Percentiles rank a stretch among this genome's conserved stretches.
Conservation (phyloP, 2,113 vertebrate species). For the Lethenteron reissneri region DNA sequence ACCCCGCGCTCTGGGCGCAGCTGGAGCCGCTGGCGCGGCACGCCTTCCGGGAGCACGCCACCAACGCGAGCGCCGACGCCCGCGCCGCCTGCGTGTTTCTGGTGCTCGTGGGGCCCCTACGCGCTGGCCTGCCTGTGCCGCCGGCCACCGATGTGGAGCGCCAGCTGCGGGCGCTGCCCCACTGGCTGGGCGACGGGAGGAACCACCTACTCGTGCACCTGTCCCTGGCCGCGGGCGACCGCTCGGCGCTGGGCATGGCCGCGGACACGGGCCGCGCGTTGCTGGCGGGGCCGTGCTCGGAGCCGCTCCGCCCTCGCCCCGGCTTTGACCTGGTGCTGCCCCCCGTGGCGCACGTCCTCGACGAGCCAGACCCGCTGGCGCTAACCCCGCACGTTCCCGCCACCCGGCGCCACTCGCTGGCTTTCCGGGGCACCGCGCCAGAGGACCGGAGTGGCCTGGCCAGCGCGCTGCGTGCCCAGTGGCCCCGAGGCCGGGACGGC, state of each 20-base stretch:
- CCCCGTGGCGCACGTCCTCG: slow-evolving; percentile 71
- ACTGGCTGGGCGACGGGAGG: slow-evolving; percentile 81
- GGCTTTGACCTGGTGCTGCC: slow-evolving; percentile 78
- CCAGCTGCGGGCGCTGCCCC: slow-evolving; percentile 56
- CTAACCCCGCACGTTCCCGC: slow-evolving; percentile 85
- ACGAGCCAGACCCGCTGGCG: slow-evolving; percentile 84
- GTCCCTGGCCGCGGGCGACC: slow-evolving; percentile 48
- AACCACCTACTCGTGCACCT: slow-evolving; percentile 78
- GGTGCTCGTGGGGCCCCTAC: no score
- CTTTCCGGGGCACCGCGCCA: slow-evolving; percentile 23
- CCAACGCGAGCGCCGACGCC: no score
- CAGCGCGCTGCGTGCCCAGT: no score
- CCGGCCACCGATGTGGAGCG: slow-evolving; percentile 51
- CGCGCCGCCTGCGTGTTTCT: no score
- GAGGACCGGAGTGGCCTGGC: no score
- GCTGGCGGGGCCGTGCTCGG: slow-evolving; percentile 75
- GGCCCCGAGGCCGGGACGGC: neutral
- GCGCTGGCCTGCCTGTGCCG: no score
- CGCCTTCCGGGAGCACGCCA: no score
- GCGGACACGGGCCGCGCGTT: slow-evolving; percentile 62
- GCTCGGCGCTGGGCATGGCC: slow-evolving; percentile 68
- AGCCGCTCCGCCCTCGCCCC: slow-evolving; percentile 59
- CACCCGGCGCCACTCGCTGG: slow-evolving; percentile 85
- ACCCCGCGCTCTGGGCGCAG: no score
- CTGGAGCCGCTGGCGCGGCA: no score